Conservation (phyloP, 2,888 invertebrate genomes). For the Pristionchus exspectatus region DNA sequence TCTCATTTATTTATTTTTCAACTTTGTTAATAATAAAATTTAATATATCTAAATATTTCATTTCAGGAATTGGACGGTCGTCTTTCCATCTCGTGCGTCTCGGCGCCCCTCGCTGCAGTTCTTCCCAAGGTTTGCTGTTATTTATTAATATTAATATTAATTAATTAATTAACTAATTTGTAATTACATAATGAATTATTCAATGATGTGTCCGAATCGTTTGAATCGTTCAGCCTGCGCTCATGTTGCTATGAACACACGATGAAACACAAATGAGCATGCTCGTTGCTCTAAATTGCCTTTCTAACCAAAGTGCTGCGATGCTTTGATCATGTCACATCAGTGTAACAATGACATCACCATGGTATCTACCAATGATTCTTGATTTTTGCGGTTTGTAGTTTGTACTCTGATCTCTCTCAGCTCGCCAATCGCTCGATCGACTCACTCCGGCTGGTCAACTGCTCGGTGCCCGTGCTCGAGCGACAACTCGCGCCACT, state of each 20-base stretch:
- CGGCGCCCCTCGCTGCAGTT: background rate
- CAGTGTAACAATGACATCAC: too few species aligned
- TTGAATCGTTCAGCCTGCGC: too few species aligned
- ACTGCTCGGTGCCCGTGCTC: constrained; percentile 35
- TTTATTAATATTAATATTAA: background rate
- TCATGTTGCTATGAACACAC: too few species aligned
- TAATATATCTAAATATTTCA: background rate
- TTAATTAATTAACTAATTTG: background rate
- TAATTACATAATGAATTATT: background rate
- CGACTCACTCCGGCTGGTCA: background rate
- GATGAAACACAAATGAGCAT: too few species aligned
- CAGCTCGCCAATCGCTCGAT: constrained; percentile 40
- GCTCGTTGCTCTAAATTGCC: too few species aligned
- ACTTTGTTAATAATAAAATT: too few species aligned
- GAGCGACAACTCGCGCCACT: constrained; percentile 9
- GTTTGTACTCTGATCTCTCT: background rate
- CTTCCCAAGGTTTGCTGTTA: background rate
- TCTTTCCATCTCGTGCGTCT: constrained; percentile 29
- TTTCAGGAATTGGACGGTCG: background rate
- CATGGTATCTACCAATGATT: too few species aligned
- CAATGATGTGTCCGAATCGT: background rate
- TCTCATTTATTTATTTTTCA: too few species aligned
- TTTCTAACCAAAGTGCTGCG: too few species aligned
- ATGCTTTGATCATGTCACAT: too few species aligned
- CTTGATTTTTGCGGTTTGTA: too few species aligned